Evolutionary conservation across 2,113 vertebrate species (phyloP).

Genomic region (Ardeotis arabs): DNA sequence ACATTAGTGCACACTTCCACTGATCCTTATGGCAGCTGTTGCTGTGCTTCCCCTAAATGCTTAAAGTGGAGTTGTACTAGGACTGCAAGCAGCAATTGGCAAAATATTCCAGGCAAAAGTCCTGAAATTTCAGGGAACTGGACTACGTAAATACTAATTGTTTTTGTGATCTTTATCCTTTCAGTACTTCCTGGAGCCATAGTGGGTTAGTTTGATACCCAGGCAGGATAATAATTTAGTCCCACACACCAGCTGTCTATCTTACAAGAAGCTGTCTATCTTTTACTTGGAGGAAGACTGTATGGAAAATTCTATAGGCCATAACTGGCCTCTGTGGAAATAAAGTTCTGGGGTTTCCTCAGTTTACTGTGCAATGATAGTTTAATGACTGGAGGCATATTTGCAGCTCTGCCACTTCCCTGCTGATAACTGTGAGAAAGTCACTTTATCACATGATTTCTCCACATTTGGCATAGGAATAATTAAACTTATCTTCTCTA

Average conservation of each 20-base stretch:
- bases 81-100: background rate
- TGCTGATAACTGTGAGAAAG: background rate
- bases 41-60: background rate
- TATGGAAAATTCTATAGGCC: background rate
- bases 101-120: background rate
- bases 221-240: background rate
- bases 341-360: background rate
- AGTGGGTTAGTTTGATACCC: background rate
- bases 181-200: background rate
- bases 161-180: background rate
- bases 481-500: background rate
- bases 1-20: background rate
- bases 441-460: background rate
- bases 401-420: background rate
- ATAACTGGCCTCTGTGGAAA: background rate
- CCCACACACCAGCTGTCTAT: background rate
- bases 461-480: background rate
- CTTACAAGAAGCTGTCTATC: background rate
- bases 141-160: background rate
- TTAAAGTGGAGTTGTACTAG: background rate
- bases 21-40: background rate
- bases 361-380: background rate
- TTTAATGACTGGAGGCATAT: background rate
- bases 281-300: background rate
- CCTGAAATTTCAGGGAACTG: background rate